Percentiles rank a stretch among this genome's conserved stretches.
Evolutionary conservation across 2,888 invertebrate species (phyloP).

Genomic region (Unio delphinus): DNA sequence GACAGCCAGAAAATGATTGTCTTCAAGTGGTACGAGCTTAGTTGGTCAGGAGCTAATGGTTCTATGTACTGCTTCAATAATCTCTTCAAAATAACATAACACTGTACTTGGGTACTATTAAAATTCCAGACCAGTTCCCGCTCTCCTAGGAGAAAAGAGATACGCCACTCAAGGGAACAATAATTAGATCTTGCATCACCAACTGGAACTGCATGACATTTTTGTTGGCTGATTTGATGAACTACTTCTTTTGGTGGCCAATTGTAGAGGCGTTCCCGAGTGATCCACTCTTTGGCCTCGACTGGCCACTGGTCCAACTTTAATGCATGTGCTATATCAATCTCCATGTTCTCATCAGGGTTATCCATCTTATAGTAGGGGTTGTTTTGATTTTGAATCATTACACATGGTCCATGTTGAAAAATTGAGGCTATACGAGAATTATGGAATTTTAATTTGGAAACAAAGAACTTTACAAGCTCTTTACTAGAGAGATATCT

Average conservation of each 20-base stretch:
- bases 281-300: constrained; percentile 12
- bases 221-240: constrained; percentile 2
- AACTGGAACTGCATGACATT: constrained; percentile 12
- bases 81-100: constrained; percentile 11
- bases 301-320: constrained; percentile 9
- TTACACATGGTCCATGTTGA: constrained; percentile 9
- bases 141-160: constrained; percentile 12
- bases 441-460: no score
- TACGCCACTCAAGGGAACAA: constrained; percentile 8
- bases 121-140: constrained; percentile 17
- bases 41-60: constrained; percentile 5
- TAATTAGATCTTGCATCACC: constrained; percentile 8
- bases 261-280: constrained; percentile 5
- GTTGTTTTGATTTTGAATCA: neutral
- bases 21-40: constrained; percentile 14
- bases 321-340: constrained; percentile 8
- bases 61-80: constrained; percentile 5
- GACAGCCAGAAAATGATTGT: constrained; percentile 15
- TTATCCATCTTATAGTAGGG: neutral
- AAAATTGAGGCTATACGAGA: neutral
- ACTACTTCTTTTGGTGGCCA: constrained; percentile 7
- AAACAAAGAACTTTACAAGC: neutral
- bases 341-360: neutral
- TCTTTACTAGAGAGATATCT: constrained; percentile 7
- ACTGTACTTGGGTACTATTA: constrained; percentile 14